phyloP scores from a whole-genome alignment of 2,797 vertebrate genomes.

The Sebastes matsubarae region DNA sequence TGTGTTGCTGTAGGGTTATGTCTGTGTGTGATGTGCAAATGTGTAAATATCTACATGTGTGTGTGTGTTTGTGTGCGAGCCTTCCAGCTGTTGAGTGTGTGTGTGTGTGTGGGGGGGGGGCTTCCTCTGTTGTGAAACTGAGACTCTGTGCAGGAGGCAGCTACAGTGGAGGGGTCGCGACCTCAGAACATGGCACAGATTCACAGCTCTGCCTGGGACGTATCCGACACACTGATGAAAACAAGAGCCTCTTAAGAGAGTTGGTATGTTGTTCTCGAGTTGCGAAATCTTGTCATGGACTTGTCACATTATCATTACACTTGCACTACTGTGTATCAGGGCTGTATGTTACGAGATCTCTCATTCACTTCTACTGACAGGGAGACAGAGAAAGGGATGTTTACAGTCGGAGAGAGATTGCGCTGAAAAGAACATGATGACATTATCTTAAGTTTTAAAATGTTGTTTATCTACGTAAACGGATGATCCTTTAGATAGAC shows the following conservation, averaged over 20 bases:
- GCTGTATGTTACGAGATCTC: constrained; percentile 39
- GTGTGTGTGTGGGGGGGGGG: constrained; percentile 4
- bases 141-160: constrained; percentile 46
- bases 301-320: constrained; percentile 31
- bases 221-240: background rate
- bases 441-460: constrained; percentile 2
- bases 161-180: constrained; percentile 46
- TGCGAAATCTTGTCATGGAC: constrained; percentile 21
- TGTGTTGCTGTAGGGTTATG: constrained; percentile 28
- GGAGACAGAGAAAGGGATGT: background rate
- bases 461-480: background rate
- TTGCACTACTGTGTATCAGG: background rate
- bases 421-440: background rate
- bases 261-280: constrained; percentile 12
- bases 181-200: constrained; percentile 59
- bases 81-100: constrained; percentile 58
- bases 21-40: constrained; percentile 39
- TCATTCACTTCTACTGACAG: constrained; percentile 46
- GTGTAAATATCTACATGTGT: constrained; percentile 26
- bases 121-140: constrained; percentile 53
- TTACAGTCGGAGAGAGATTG: constrained; percentile 9
- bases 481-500: background rate
- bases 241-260: constrained; percentile 17
- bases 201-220: constrained; percentile 41
- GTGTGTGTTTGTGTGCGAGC: constrained; percentile 15